Base-by-base conservation (phyloP, 2,113 vertebrate genomes). In the Phyllostomus hastatus region DNA sequence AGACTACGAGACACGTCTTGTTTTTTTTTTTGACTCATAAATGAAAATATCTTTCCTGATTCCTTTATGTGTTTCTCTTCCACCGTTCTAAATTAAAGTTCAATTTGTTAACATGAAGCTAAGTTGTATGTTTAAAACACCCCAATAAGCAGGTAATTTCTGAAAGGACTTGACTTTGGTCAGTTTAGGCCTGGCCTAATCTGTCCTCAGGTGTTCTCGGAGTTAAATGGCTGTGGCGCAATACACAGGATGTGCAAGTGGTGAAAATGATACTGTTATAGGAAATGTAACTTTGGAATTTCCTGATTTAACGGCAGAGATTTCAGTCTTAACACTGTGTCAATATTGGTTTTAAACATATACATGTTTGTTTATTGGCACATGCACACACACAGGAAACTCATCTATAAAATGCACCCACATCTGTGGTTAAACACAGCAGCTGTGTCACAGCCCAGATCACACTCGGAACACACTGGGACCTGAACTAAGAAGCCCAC, bases 321-420 rank as follows among this genome's bases (percentile, higher is more conserved):
- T 91, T 96, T 96, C 94, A 95, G 95, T 96, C 92, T 97, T 95
- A 94, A 96, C 95, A 95, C 90, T 97, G 86, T 95, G 95, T 96
- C 97, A 97, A 97, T 97, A 96, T 97, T 97, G 94, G 95, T 95
- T 97, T 97, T 94, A 97, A 96, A 97, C 95, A 96, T 94, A 97
- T 84, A 94, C 93, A 95, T 97, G 92, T 97, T 97, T 98, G 97
- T 97, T 98, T 97, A 97, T 96, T 93, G 93, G 97, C 80, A 4
- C 54, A 88, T 19, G 41, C 33, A 94, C 95, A 93, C 61, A 94
- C 95, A 93, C 61, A 97, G 95, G 95, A 96, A 97, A 96, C 96
- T 81, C 91, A 85, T 97, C 94, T 88, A 97, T 96, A 97, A 97
- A 97, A 95, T 41, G 91, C 80, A 95, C 89, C 86, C 91, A 95